A percentile compares a stretch with the other conserved stretches of the same genome.
Evolutionary conservation across 2,888 invertebrate species (phyloP).

Genomic region (Parochlus steinenii): DNA sequence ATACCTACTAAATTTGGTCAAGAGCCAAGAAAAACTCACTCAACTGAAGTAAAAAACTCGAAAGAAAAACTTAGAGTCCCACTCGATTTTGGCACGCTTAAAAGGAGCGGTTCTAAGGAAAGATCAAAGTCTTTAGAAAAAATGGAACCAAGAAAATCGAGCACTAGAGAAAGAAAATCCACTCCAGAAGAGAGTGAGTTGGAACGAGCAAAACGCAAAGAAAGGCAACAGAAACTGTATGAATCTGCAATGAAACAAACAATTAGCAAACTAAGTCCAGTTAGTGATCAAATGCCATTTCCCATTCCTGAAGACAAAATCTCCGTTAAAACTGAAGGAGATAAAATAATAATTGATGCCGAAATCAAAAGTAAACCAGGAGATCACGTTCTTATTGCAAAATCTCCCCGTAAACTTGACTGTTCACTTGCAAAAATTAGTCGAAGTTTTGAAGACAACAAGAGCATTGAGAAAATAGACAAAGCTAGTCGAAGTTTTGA

Average conservation of each 20-base stretch:
- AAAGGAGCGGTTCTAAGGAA: conserved; percentile 46
- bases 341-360: conserved; percentile 50
- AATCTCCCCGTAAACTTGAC: conserved; percentile 54
- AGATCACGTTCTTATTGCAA: conserved; percentile 59
- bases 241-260: conserved; percentile 61
- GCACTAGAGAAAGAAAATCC: conserved; percentile 37
- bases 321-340: conserved; percentile 51
- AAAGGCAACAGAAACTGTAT: conserved; percentile 56
- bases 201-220: conserved; percentile 53
- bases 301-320: conserved; percentile 59
- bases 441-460: conserved; percentile 44
- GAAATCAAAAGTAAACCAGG: conserved; percentile 58
- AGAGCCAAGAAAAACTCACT: conserved; percentile 16
- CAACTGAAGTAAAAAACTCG: conserved; percentile 19
- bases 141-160: conserved; percentile 38
- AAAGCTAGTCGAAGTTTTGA: conserved; percentile 47
- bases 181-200: conserved; percentile 58
- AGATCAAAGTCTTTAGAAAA: conserved; percentile 52
- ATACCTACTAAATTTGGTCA: background rate
- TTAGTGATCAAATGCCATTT: conserved; percentile 51
- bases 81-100: conserved; percentile 33
- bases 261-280: conserved; percentile 54
- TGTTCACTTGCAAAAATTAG: conserved; percentile 41
- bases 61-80: conserved; percentile 36
- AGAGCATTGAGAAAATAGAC: conserved; percentile 34